Percentiles rank a stretch among this genome's conserved stretches.
Evolutionary conservation across 2,797 vertebrate species (phyloP).

Genomic region (Moxostoma hubbsi): DNA sequence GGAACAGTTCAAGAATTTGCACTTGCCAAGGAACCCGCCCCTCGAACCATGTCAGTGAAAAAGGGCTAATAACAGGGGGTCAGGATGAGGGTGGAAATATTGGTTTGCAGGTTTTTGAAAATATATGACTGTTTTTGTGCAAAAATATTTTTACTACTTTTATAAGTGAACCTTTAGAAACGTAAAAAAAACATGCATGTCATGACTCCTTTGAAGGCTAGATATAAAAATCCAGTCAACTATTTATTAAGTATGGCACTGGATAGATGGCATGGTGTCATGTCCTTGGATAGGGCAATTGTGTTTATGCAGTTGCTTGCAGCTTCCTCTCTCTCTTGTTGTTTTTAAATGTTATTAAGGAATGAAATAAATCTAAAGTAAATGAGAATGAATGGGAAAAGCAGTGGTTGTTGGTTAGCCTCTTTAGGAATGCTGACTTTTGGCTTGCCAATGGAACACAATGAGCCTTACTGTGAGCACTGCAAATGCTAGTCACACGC

Average conservation of each 20-base stretch:
- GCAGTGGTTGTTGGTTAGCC: neutral
- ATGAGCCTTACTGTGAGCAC: slow-evolving; percentile 51
- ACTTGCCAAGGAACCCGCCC: too few relatives aligned
- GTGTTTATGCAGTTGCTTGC: slow-evolving; percentile 3
- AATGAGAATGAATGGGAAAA: slow-evolving; percentile 8
- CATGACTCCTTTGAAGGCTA: too few relatives aligned
- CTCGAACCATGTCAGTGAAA: too few relatives aligned
- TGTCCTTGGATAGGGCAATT: neutral
- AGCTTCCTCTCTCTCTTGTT: neutral
- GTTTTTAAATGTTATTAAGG: slow-evolving; percentile 33
- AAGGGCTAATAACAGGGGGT: too few relatives aligned
- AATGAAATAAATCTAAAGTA: slow-evolving; percentile 27
- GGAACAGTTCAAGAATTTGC: too few relatives aligned
- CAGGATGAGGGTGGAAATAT: too few relatives aligned
- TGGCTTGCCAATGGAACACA: slow-evolving; percentile 37
- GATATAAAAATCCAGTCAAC: too few relatives aligned
- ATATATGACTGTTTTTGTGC: too few relatives aligned
- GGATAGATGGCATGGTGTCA: neutral
- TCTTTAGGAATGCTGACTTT: slow-evolving; percentile 46
- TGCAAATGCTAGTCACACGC: slow-evolving; percentile 57
- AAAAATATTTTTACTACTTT: too few relatives aligned
- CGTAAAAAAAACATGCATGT: too few relatives aligned
- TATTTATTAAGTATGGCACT: neutral
- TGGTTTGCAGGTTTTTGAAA: too few relatives aligned
- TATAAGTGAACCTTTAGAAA: too few relatives aligned